Evolutionary conservation across 1,140 invertebrate species (phyloP), one percentile per base, ranked within the genome.

Genomic region (Caenorhabditis tropicalis): DNA sequence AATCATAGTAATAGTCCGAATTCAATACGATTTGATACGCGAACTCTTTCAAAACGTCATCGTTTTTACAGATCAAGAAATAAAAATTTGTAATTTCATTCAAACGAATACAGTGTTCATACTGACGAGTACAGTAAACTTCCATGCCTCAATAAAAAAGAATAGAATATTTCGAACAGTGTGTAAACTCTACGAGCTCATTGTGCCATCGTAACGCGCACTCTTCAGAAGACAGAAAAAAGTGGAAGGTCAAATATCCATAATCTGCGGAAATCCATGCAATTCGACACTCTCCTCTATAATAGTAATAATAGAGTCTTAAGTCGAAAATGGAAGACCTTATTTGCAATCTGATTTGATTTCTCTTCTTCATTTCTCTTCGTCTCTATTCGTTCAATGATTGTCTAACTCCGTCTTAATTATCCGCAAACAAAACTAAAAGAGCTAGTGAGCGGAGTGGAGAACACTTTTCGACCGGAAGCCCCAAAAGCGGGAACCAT

Each of bases 401-500:
- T n/a, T n/a, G n/a, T 74, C 65, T 43, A 74, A 46, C 36, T 74
- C 36, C n/a, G n/a, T 43, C 65, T 74, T 74, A 74, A 74, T 74
- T 74, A 74, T 74, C 65, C 65, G 65, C 65, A 74, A 74, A 74
- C 65, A 74, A 65, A 19, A 27, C 58, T 12, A n/a, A 74, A 74
- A 74, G 31, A 4, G 39, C 31, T 19, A 58, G 3, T 74, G 65
- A 74, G 65, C 65, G 24, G n/a, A 43, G 33, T 36, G 29, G 36
- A 74, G 65, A 19, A 74, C 65, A 43, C 58, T 65, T 31, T 24
- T 39, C 27, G n/a, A 31, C 65, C 65, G 36, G 36, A 74, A 74
- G 36, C 65, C 16, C n/a, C 27, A 43, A 31, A 46, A 46, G 31
- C 58, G 65, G 33, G 65, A 74, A 74, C 65, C 65, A 74, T 74